Base-by-base conservation (phyloP, 2,113 vertebrate species). In the Echinops telfairi region DNA sequence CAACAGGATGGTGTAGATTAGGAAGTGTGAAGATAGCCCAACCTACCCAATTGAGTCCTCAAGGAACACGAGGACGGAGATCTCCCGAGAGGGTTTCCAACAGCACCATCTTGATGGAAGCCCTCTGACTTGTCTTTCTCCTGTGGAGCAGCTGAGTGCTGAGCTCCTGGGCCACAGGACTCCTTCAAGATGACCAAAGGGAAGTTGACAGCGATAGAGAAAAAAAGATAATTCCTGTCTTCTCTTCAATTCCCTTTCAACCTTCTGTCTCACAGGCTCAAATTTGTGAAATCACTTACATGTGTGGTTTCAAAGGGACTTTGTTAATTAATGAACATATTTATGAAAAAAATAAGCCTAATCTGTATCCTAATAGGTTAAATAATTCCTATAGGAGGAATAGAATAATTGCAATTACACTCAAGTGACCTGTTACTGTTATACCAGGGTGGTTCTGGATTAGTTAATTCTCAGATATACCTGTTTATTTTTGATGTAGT, bases 1-100 rank as follows among this genome's bases (percentile, higher is more conserved):
- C 15, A 0, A 0, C 0, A 8, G 62, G 19, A 5, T 31, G 36
- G 1, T 7, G 0, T 1, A 9, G 17, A 17, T 2, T 17, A n/a
- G 60, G 68, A 25, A 1, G 1, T 62, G 38, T 16, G 27, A 0
- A 2, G 62, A 3, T 2, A 58, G 27, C n/a, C 40, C 11, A 31
- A 31, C 25, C 8, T 68, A 29, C 15, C 14, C 66, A 68, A 10
- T 68, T 12, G 14, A 23, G 22, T 19, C 60, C 60, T 62, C 60
- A 62, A 62, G 12, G 19, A 10, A 3, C 60, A 62, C 0, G 27
- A 64, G 23, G 19, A 64, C 23, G 19, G 62, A 53, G 47, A 6
- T 53, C 23, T 9, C 62, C 62, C 6, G 8, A 64, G 62, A 64
- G 47, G 60, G 62, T 64, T 64, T 8, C 23, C 9, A 64, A 25